Conservation (phyloP, 1,140 invertebrate species). For the Drosophila nebulosa region DNA sequence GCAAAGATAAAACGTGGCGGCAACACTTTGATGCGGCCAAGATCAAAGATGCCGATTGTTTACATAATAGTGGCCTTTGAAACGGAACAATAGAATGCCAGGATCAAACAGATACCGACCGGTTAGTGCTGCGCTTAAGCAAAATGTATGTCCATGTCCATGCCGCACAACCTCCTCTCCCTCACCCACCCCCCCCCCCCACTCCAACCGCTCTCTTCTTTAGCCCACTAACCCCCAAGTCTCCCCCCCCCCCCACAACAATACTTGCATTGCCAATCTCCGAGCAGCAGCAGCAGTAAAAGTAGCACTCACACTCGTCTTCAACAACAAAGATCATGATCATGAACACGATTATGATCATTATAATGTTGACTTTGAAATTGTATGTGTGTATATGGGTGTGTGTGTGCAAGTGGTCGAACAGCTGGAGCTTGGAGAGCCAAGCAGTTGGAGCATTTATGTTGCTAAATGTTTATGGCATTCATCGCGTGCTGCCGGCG, state of each 20-base stretch:
- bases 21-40: constrained; percentile 80
- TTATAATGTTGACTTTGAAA: constrained; percentile 43
- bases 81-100: constrained; percentile 82
- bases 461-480: constrained; percentile 76
- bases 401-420: constrained; percentile 13
- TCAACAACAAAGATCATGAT: constrained; percentile 30
- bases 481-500: constrained; percentile 75
- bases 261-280: not conserved
- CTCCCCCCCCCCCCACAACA: too few relatives aligned
- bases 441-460: constrained; percentile 14
- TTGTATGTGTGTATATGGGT: constrained; percentile 30
- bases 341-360: constrained; percentile 31
- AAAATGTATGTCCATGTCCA: constrained; percentile 72
- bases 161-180: constrained; percentile 22
- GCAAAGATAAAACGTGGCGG: constrained; percentile 76
- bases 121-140: constrained; percentile 72
- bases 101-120: constrained; percentile 78
- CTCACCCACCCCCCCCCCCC: not conserved
- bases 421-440: constrained; percentile 28
- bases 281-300: constrained; percentile 30
- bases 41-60: constrained; percentile 81
- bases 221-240: not conserved
- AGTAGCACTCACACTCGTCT: constrained; percentile 41
- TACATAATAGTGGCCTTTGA: constrained; percentile 82
- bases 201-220: not conserved